phyloP scores from a whole-genome alignment of 2,113 vertebrate species.

The Sisor rabdophorus region DNA sequence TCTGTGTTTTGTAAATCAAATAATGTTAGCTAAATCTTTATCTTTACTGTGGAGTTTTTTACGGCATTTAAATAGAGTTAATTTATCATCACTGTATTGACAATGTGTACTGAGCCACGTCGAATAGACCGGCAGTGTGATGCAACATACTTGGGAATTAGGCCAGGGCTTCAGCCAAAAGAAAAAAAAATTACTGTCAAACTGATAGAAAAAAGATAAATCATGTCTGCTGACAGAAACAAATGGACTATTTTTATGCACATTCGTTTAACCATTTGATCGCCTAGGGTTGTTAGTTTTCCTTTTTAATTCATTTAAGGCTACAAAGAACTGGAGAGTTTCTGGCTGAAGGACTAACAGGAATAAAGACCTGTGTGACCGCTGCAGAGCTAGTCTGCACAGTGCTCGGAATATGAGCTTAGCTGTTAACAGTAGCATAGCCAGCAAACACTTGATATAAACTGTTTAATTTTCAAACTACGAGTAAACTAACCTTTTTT shows the following conservation, averaged over 20 bases:
- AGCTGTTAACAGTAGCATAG: no score
- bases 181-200: constrained; percentile 44
- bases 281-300: no score
- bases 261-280: no score
- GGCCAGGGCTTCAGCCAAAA: constrained; percentile 59
- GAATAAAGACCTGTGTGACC: no score
- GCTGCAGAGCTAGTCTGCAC: no score
- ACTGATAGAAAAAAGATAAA: not conserved
- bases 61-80: not conserved
- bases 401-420: no score
- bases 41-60: not conserved
- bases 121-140: constrained; percentile 46
- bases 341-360: no score
- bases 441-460: no score
- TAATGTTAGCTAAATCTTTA: not conserved
- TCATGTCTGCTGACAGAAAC: not conserved
- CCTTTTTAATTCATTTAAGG: no score
- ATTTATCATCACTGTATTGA: not conserved
- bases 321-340: no score
- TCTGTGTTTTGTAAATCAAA: not conserved
- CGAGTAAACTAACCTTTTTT: no score
- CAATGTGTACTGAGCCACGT: constrained; percentile 45
- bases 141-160: constrained; percentile 60
- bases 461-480: no score
- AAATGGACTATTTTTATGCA: constrained; percentile 28